Evolutionary conservation across 92 coral and sea anemone species (phyloP), one percentile per base, ranked within the genome.

Genomic region (Scolanthus callimorphus): DNA sequence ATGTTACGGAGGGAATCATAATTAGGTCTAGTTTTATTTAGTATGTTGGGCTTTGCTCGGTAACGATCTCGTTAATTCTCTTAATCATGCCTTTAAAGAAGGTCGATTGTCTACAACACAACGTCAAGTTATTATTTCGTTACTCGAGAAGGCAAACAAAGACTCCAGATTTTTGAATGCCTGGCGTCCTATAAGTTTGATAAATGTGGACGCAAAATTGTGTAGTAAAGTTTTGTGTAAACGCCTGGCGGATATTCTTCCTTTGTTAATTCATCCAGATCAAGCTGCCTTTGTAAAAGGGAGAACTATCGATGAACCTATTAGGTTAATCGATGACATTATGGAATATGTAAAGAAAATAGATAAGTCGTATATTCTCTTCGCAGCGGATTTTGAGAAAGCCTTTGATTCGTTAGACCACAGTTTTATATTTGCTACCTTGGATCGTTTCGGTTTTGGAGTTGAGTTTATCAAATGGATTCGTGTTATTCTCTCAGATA

Each of bases 221-320:
- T 62, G 69, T 30, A 62, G 69, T 23, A 62, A 62, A 37, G 66
- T 45, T 24, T 20, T 60, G n/a, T 13, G 56, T 3, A 46, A 62
- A 8, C 25, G 69, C 25, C 24, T 62, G 57, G 17, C 2, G 2
- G 28, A 62, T 17, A 9, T 62, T 12, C 17, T 62, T 3, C 53
- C 68, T 11, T 44, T 44, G 47, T 20, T 60, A 11, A 44, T 62
- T 10, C 63, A 57, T 21, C 47, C 63, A 2, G 27, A 8, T 50
- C 56, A 50, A 50, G 56, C 56, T n/a, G 64, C 64, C 3, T 58
- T 58, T 25, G 55, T 62, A 2, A 62, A 62, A 62, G 57, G 69
- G 20, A 22, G 63, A 31, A 57, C 17, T 1, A 57, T 57, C 15
- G 63, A 57, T 3, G 63, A 57, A n/a, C 39, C 41, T 10, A 27